Conservation (phyloP, 2,113 vertebrate genomes). For the Atrichornis clamosus region DNA sequence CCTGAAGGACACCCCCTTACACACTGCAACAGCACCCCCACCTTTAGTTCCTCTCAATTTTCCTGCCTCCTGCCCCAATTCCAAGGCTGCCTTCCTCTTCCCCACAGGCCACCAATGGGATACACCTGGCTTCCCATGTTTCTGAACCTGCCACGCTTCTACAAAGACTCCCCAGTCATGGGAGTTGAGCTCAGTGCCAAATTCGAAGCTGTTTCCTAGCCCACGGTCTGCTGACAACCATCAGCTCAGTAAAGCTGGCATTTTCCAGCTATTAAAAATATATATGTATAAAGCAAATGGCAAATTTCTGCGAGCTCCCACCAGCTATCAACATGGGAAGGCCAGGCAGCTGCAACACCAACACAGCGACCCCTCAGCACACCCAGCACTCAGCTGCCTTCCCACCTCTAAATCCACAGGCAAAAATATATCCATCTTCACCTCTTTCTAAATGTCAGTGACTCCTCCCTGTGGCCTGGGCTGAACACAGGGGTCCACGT, state of each 20-base stretch:
- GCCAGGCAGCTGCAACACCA: rapidly evolving
- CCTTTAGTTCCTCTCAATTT: background rate
- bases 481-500: background rate
- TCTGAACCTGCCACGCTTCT: background rate
- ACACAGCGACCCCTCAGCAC: background rate
- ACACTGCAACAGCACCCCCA: rapidly evolving
- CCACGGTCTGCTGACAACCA: background rate
- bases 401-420: background rate
- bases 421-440: background rate
- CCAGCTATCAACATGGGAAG: background rate
- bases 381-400: background rate
- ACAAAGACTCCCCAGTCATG: background rate
- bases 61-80: background rate
- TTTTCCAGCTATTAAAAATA: background rate
- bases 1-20: background rate
- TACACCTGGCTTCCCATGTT: background rate
- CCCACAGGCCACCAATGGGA: rapidly evolving
- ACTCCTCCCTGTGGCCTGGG: rapidly evolving
- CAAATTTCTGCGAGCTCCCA: background rate
- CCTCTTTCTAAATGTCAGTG: background rate
- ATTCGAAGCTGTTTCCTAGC: background rate
- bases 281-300: background rate
- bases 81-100: background rate
- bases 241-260: background rate
- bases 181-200: background rate